Base-by-base conservation (phyloP, 2,888 invertebrate species). In the Pasiphila rectangulata region DNA sequence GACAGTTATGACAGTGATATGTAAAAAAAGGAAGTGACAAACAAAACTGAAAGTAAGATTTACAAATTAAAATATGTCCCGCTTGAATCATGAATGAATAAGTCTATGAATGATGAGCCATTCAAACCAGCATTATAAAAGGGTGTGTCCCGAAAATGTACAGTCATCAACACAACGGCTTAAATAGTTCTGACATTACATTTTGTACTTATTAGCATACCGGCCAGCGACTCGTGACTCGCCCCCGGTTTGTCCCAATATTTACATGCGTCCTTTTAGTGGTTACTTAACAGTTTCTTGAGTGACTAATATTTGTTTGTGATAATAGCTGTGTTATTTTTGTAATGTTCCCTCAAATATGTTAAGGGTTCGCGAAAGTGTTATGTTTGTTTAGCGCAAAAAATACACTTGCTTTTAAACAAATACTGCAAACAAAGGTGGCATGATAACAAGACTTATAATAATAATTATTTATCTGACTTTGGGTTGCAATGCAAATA, bases 201-300 rank as follows among this genome's bases (percentile, higher is more conserved):
- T 74, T 70, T 70, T 73, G 69, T 76, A 61, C 60, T 57, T 63
- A 84, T 84, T 83, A 79, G 76, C 82, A 83, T 85, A 83, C 82
- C 81, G 84, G 80, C 73, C 85, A 84, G 68, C 67, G 64, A 72
- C 74, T 59, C 61, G 64, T 69, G 64, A 72, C 74, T 60, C 61
- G 64, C 64, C 63, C 57, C 58, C 64, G 66, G 65, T 70, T 66
- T 60, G 79, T 80, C 80, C 72, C 61, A 79, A 83, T 79, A 73
- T 75, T 69, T 71, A 74, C 76, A 71, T 69, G 64, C 66, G 63
- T 66, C 63, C 63, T 64, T 80, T 78, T 77, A 75, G 69, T 64
- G 63, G 55, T 54, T 55, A 59, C 42, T 55, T 56, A 41, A 61
- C 61, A 53, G 56, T 51, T 41, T 38, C 42, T 51, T 13, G 39